These are phyloP conservation scores for Elachura formosa DNA, from an alignment of 2,113 vertebrate genomes.

Conservation along the genomic window DNA sequence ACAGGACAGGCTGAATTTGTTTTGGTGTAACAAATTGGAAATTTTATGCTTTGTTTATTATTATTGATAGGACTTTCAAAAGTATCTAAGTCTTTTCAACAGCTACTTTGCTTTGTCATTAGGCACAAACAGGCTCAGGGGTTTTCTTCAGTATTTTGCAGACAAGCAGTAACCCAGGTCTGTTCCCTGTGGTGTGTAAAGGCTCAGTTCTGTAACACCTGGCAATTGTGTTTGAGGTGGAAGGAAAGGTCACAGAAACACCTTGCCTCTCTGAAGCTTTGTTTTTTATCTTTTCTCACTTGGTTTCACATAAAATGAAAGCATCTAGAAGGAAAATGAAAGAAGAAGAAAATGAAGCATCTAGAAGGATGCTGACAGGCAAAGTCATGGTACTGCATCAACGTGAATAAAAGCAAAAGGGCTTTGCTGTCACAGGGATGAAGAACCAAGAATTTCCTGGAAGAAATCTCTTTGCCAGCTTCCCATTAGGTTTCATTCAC, in stretches of 20 bases:
- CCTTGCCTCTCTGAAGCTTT: background rate
- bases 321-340: no score
- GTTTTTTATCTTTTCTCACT: background rate
- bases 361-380: background rate
- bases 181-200: background rate
- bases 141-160: background rate
- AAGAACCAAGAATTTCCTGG: conserved; percentile 6
- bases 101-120: background rate
- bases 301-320: background rate
- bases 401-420: background rate
- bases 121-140: background rate
- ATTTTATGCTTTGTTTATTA: background rate
- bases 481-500: background rate
- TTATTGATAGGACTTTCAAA: background rate
- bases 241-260: background rate
- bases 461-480: background rate
- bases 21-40: background rate
- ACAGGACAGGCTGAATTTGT: background rate
- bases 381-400: background rate
- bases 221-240: background rate
- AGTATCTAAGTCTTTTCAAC: background rate
- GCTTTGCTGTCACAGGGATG: background rate
- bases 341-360: no score
- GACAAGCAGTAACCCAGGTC: background rate
- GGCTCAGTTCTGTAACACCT: background rate